These are phyloP conservation scores for Hippocampus abdominalis DNA, from an alignment of 2,113 vertebrate genomes.

Conservation along the genomic window DNA sequence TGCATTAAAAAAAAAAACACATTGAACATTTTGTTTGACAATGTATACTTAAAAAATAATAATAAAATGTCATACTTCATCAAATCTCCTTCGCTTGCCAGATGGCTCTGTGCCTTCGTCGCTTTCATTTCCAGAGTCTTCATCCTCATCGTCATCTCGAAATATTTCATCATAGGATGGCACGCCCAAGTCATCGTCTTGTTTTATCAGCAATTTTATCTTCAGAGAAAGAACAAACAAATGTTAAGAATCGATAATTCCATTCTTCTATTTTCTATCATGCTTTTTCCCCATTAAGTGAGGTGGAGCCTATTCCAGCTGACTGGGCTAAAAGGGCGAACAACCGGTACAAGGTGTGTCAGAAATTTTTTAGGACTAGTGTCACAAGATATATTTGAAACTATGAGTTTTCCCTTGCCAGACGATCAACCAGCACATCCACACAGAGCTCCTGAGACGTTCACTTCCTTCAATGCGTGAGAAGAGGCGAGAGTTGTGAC, in stretches of 20 bases:
- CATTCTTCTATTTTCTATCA: neutral
- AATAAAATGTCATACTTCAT: conserved; percentile 73
- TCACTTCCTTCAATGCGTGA: no score
- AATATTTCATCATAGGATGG: conserved; percentile 95
- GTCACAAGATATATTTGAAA: no score
- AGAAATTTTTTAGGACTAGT: no score
- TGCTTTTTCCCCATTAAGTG: neutral
- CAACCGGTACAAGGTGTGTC: no score
- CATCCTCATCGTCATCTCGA: conserved; percentile 81
- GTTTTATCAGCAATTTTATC: conserved; percentile 93
- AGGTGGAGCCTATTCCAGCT: no score
- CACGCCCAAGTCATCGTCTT: conserved; percentile 86
- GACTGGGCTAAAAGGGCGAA: no score
- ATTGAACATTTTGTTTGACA: neutral
- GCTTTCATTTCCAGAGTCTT: conserved; percentile 81
- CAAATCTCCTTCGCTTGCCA: conserved; percentile 86
- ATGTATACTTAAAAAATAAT: neutral
- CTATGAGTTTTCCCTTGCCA: no score
- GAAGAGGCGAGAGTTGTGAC: no score
- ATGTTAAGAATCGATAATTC: neutral
- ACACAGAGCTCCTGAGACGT: no score
- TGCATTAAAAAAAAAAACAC: conserved; percentile 43
- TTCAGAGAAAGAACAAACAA: conserved; percentile 39
- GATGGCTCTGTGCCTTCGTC: conserved; percentile 82
- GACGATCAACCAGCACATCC: no score